Conservation (phyloP, 2,113 vertebrate species). For the Puntigrus tetrazona region DNA sequence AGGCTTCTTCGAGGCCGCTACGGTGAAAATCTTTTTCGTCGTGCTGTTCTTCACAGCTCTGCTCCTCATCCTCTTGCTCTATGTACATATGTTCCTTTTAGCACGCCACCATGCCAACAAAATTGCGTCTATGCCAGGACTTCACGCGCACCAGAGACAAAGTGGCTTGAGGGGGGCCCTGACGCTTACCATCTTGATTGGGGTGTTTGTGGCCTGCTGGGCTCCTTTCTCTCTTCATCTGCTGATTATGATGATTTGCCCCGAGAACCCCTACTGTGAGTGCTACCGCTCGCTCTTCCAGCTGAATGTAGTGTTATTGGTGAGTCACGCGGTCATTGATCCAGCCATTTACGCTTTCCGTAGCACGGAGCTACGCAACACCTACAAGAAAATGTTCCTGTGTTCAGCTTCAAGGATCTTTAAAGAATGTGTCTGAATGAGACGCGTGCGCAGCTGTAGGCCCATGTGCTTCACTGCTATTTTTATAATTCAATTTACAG, state of each 20-base stretch:
- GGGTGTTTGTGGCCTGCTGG: slow-evolving; percentile 91
- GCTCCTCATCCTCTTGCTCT: slow-evolving; percentile 85
- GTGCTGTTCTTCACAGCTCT: slow-evolving; percentile 83
- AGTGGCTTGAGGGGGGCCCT: slow-evolving; percentile 84
- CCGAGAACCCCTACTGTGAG: slow-evolving; percentile 89
- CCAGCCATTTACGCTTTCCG: slow-evolving; percentile 95
- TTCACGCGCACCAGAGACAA: slow-evolving; percentile 60
- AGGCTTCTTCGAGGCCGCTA: slow-evolving; percentile 77
- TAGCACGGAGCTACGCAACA: slow-evolving; percentile 82
- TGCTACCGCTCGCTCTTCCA: slow-evolving; percentile 93
- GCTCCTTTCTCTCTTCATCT: slow-evolving; percentile 90
- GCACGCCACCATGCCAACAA: slow-evolving; percentile 85
- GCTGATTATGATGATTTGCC: slow-evolving; percentile 85
- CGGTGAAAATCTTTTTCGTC: slow-evolving; percentile 84
- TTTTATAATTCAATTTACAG: neutral
- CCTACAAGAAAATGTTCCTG: slow-evolving; percentile 85
- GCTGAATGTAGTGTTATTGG: slow-evolving; percentile 85
- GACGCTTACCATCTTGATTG: slow-evolving; percentile 90
- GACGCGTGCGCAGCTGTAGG: neutral
- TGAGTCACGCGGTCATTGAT: slow-evolving; percentile 89
- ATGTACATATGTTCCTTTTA: slow-evolving; percentile 90
- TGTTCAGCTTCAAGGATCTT: slow-evolving; percentile 57
- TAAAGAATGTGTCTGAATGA: slow-evolving; percentile 13
- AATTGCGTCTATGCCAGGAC: slow-evolving; percentile 76
- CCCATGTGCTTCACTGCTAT: neutral